Conservation (phyloP, 2,888 invertebrate species). For the Nasonia oneida region DNA sequence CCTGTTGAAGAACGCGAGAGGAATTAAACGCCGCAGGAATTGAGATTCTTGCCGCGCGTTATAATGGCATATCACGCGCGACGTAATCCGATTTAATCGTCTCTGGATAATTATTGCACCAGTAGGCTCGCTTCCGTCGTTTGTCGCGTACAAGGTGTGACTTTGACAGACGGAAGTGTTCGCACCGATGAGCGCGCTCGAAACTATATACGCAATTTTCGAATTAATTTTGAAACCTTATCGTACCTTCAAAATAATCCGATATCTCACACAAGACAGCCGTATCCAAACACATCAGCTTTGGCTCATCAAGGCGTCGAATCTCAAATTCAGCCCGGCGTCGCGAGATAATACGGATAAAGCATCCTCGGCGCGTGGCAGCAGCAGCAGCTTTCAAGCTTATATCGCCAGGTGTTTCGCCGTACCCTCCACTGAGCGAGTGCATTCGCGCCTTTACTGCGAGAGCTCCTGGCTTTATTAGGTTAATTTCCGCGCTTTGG, state of each 20-base stretch:
- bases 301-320: neutral
- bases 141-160: neutral
- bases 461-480: neutral
- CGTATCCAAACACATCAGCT: neutral
- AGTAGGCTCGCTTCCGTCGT: too few species aligned
- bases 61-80: conserved; percentile 2
- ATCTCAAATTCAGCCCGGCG: neutral
- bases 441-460: neutral
- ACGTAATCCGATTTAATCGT: conserved; percentile 68
- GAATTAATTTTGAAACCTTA: too few species aligned
- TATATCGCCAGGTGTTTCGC: neutral
- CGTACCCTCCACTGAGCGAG: neutral
- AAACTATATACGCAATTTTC: too few species aligned
- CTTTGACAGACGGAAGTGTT: neutral
- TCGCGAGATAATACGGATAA: neutral
- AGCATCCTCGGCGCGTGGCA: neutral
- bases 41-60: neutral
- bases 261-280: too few species aligned
- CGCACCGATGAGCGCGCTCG: too few species aligned
- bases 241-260: too few species aligned
- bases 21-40: conserved; percentile 1
- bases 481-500: conserved; percentile 9
- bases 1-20: neutral
- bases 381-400: conserved; percentile 1
- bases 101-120: conserved; percentile 64